These are phyloP conservation scores for Anagyrus pseudococci DNA, from an alignment of 2,888 invertebrate genomes.

Conservation along the genomic window DNA sequence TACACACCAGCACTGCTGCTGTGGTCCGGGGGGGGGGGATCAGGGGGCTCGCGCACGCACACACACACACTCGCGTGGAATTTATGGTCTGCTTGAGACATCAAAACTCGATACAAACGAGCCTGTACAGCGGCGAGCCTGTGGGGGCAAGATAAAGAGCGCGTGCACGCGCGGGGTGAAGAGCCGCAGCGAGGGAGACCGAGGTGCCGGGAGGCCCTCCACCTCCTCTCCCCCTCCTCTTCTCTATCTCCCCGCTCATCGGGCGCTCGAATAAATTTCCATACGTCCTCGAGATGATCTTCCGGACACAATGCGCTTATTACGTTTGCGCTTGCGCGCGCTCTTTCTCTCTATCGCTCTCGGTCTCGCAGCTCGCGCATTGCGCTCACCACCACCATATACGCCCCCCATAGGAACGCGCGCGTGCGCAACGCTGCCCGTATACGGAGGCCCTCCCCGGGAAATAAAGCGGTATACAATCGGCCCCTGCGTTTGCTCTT, in stretches of 20 bases:
- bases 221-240: constrained; percentile 10
- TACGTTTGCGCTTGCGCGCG: constrained; percentile 40
- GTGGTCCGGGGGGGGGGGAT: too few relatives aligned
- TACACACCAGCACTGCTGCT: constrained; percentile 1
- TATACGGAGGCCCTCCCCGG: too few relatives aligned
- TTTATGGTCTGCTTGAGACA: constrained; percentile 50
- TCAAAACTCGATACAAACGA: constrained; percentile 47
- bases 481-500: background rate
- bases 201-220: too few relatives aligned
- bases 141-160: constrained; percentile 24
- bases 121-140: constrained; percentile 34
- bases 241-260: constrained; percentile 48
- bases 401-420: too few relatives aligned
- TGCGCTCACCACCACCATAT: too few relatives aligned
- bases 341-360: background rate
- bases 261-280: constrained; percentile 55
- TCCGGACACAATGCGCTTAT: constrained; percentile 51
- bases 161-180: background rate
- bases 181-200: background rate
- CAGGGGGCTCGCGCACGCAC: too few relatives aligned
- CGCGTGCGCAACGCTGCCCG: background rate
- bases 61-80: constrained; percentile 38
- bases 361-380: background rate
- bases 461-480: constrained; percentile 20
- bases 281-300: constrained; percentile 48